phyloP scores from a whole-genome alignment of 2,113 vertebrate species.

The Colius striatus region DNA sequence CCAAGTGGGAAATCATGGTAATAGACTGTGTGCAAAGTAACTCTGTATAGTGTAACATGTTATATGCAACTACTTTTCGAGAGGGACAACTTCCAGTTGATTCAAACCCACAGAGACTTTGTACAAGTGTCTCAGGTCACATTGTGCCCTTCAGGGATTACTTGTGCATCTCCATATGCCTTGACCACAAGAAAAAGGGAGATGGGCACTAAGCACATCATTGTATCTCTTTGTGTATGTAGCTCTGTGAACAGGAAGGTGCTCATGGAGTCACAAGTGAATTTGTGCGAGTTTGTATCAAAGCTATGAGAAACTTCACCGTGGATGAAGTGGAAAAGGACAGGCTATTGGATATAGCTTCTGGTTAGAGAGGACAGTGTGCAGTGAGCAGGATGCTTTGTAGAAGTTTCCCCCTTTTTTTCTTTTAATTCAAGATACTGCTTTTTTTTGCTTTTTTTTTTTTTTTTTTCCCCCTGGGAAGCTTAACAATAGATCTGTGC shows the following conservation, averaged over 20 bases:
- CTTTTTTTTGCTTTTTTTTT: neutral
- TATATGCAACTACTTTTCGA: neutral
- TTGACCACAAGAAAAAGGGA: neutral
- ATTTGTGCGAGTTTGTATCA: neutral
- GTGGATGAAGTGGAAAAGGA: neutral
- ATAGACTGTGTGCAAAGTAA: too few relatives aligned
- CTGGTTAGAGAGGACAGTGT: neutral
- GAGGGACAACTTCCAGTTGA: neutral
- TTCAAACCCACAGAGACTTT: rapidly evolving
- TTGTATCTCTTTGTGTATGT: rapidly evolving
- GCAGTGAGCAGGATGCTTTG: neutral
- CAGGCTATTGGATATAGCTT: neutral
- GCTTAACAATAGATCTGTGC: neutral
- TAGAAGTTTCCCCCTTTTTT: too few relatives aligned
- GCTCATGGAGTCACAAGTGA: neutral
- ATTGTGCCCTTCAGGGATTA: neutral
- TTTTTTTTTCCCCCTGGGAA: neutral
- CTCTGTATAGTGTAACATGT: rapidly evolving
- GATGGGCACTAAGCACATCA: rapidly evolving
- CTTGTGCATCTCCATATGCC: neutral
- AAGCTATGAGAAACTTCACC: neutral
- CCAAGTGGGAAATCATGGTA: neutral
- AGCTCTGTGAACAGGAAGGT: neutral
- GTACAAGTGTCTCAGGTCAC: neutral
- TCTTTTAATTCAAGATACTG: neutral